Evolutionary conservation across 2,113 vertebrate species (phyloP).

Genomic region (Zapornia atra): DNA sequence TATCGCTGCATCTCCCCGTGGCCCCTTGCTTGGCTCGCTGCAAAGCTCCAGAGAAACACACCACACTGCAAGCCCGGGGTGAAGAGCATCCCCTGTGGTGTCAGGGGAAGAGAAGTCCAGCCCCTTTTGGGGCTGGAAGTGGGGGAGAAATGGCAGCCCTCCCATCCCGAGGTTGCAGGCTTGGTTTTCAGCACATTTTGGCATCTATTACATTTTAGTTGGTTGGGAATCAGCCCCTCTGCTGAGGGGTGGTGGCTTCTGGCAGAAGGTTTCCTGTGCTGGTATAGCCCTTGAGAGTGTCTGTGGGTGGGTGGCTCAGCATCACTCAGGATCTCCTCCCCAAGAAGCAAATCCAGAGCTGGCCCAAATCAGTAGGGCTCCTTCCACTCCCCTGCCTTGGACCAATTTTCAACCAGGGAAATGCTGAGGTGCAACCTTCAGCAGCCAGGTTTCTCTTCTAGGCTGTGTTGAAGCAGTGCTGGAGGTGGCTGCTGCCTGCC

Average conservation of each 20-base stretch:
- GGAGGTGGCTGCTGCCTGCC: neutral
- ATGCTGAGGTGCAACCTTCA: neutral
- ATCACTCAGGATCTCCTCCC: neutral
- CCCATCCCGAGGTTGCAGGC: neutral
- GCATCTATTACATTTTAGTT: neutral
- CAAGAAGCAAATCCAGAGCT: neutral
- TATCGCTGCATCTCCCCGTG: neutral
- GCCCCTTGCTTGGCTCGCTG: neutral
- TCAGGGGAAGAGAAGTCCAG: neutral
- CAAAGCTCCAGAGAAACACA: neutral
- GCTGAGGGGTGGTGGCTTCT: neutral
- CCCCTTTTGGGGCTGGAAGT: neutral
- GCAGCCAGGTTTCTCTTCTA: neutral
- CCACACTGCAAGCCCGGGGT: neutral
- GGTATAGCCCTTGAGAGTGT: neutral
- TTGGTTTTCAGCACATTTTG: neutral
- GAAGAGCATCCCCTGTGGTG: neutral
- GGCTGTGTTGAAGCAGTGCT: neutral
- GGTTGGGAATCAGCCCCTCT: neutral
- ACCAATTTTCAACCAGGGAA: neutral
- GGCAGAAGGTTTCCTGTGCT: neutral
- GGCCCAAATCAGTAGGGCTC: neutral
- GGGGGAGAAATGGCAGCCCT: neutral
- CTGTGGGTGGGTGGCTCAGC: neutral
- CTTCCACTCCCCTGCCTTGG: neutral